A percentile compares a stretch with the other conserved stretches of the same genome.
Conservation (phyloP, 1,140 invertebrate genomes). For the Nasonia longicornis region DNA sequence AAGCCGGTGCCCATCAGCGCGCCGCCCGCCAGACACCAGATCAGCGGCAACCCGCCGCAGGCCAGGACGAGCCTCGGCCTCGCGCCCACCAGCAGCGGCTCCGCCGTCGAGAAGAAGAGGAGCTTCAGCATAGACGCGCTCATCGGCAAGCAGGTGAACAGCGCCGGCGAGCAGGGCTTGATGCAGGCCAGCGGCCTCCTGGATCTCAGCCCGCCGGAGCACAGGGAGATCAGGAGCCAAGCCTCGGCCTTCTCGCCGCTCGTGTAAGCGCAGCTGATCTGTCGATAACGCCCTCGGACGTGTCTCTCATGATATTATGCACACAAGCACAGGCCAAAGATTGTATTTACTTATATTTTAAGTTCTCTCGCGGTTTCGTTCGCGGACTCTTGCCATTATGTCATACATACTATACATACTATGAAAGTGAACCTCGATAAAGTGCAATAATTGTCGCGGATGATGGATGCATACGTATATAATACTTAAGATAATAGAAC, state of each 20-base stretch:
- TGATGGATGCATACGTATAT: not conserved
- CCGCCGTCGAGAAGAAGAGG: conserved; percentile 57
- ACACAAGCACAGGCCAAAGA: conserved; percentile 19
- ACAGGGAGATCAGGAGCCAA: conserved; percentile 66
- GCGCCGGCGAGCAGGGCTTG: conserved; percentile 53
- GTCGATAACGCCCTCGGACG: not conserved
- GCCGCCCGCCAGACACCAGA: conserved; percentile 43
- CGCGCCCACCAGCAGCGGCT: conserved; percentile 21
- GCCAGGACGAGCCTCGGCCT: conserved; percentile 46
- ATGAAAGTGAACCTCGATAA: conserved; percentile 24
- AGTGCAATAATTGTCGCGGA: conserved; percentile 44
- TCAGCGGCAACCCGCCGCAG: conserved; percentile 4
- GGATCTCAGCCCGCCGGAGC: conserved; percentile 65
- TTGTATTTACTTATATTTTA: conserved; percentile 30
- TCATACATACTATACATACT: not conserved
- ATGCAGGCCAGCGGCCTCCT: conserved; percentile 55
- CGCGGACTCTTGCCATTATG: conserved; percentile 6
- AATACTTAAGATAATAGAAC: not conserved
- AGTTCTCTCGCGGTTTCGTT: conserved; percentile 1
- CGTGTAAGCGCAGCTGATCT: conserved; percentile 53
- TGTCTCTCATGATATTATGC: not conserved
- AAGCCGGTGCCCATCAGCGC: conserved; percentile 69
- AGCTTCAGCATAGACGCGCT: conserved; percentile 71
- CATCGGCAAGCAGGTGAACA: conserved; percentile 66
- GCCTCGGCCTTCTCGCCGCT: conserved; percentile 68